These are phyloP conservation scores for Prenolepis imparis DNA, from an alignment of 2,888 invertebrate species.

Conservation along the genomic window DNA sequence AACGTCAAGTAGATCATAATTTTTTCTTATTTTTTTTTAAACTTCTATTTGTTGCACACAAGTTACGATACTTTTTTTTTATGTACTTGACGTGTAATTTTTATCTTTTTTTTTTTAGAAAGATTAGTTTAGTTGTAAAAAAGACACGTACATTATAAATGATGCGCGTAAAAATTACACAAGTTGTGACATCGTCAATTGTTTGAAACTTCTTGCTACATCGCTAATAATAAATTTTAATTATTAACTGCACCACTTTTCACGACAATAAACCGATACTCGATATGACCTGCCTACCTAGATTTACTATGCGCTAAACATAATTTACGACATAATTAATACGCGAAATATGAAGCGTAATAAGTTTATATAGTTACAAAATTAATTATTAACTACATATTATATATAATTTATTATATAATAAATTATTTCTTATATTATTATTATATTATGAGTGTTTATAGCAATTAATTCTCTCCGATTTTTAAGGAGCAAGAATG, in stretches of 20 bases:
- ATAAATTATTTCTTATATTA: too few species aligned
- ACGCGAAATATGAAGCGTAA: neutral
- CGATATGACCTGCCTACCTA: neutral
- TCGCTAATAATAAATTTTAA: constrained; percentile 30
- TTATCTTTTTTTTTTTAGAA: neutral
- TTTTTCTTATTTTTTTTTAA: neutral
- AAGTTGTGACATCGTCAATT: neutral
- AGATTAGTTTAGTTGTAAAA: neutral
- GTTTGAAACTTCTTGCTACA: neutral
- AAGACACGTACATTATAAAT: neutral
- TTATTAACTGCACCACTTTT: constrained; percentile 1
- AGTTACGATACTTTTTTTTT: neutral
- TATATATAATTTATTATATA: neutral
- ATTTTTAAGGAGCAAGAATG: constrained; percentile 6
- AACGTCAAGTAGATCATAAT: neutral
- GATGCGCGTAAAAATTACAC: neutral
- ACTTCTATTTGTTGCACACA: neutral
- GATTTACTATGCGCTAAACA: neutral
- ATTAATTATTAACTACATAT: neutral
- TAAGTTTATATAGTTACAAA: neutral
- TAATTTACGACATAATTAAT: neutral
- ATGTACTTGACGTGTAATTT: neutral
- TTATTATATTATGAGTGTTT: neutral
- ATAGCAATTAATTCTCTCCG: constrained; percentile 7
- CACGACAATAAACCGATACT: constrained; percentile 16